Evolutionary conservation across 2,888 invertebrate genomes (phyloP), one percentile per base, ranked within the genome.

Genomic region (Caradrina clavipalpis): DNA sequence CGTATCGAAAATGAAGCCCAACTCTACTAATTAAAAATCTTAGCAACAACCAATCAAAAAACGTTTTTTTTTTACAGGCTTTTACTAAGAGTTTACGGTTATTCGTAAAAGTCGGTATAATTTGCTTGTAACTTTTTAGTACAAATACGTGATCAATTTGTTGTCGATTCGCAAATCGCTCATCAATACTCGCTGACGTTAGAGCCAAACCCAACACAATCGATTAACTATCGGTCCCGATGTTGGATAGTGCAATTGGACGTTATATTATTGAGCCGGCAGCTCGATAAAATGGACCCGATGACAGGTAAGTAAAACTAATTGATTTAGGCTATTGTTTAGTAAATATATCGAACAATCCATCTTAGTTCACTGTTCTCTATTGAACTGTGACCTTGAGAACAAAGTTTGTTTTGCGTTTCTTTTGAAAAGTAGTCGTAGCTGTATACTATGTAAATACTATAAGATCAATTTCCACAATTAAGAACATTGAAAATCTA

Each of bases 161-260:
- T 13, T 39, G 11, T 1, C 3, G 39, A 26, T 1, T n/a, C 1
- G 0, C 26, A 22, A 21, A 60, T n/a, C 7, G 15, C 26, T 56
- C 0, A 17, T 0, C 6, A 31, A 2, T 13, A 21, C 0, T 19
- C 21, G 55, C 47, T 22, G 0, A 15, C 70, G 74, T 77, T 21
- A 19, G 73, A 55, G 87, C 88, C 84, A 19, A 57, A 75, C 70
- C 50, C 73, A 78, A 78, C 84, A 84, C 87, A 87, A 83, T 83
- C 80, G 84, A 83, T 83, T 84, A 82, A 86, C 87, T 83, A 83
- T 84, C 84, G 78, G 76, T 81, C 75, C 76, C 65, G 82, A 87
- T 84, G 80, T 82, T 82, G 82, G 83, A 84, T 86, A 87, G 85
- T 84, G 82, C 83, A 85, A 88, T 87, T 83, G 83, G 80, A 83